phyloP scores from a whole-genome alignment of 2,113 vertebrate species.

The Tychaedon coryphoeus region DNA sequence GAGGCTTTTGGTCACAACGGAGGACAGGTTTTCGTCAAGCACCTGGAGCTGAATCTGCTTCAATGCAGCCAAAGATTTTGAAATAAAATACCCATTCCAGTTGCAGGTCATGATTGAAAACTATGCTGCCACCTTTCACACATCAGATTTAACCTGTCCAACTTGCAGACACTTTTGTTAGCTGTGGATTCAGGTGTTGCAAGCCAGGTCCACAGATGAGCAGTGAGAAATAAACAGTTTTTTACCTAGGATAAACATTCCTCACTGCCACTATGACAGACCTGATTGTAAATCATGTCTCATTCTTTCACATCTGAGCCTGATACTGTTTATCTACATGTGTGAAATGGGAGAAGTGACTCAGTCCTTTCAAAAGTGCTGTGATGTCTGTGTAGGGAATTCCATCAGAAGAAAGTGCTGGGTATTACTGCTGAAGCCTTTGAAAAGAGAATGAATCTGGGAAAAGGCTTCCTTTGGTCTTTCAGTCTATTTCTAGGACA shows the following conservation, averaged over 20 bases:
- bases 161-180: background rate
- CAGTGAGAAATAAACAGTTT: background rate
- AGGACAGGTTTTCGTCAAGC: background rate
- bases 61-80: background rate
- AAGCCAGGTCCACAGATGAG: background rate
- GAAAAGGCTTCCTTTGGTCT: background rate
- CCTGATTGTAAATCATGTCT: background rate
- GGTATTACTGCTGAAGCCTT: background rate
- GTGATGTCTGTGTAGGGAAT: background rate
- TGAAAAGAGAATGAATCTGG: background rate
- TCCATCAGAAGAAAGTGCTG: background rate
- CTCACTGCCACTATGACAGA: background rate
- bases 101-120: background rate
- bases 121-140: background rate
- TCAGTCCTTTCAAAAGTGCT: background rate
- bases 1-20: background rate
- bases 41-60: background rate
- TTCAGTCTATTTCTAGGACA: background rate
- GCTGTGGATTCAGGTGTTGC: accelerated
- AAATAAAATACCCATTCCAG: background rate
- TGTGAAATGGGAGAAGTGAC: background rate
- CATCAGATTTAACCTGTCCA: background rate
- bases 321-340: background rate
- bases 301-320: background rate
- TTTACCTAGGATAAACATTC: background rate